Conservation (phyloP, 2,113 vertebrate species). For the Aythya baeri region DNA sequence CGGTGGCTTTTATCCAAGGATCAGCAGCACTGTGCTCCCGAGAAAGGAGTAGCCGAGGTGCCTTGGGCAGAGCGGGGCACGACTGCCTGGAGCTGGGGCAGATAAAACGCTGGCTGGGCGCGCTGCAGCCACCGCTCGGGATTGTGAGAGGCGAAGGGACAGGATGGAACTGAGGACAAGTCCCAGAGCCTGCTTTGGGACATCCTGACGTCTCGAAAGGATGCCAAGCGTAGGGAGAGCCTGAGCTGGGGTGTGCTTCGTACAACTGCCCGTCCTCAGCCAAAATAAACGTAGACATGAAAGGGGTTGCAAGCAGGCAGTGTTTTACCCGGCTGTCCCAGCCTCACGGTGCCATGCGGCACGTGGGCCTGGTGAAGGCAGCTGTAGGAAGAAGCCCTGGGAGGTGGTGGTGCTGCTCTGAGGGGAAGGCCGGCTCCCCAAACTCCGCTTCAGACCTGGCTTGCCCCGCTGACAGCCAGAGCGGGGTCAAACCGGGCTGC, state of each 20-base stretch:
- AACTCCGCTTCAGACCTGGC: neutral
- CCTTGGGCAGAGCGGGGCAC: neutral
- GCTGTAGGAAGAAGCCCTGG: neutral
- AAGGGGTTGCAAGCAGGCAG: neutral
- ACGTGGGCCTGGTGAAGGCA: neutral
- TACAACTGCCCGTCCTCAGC: neutral
- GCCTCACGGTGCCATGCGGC: neutral
- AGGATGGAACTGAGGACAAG: neutral
- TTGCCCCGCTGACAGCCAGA: neutral
- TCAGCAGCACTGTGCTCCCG: neutral
- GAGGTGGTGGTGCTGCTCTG: neutral
- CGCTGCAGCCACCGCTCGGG: neutral
- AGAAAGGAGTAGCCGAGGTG: neutral
- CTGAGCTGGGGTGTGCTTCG: fast-evolving
- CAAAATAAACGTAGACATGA: neutral
- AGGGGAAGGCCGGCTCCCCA: neutral
- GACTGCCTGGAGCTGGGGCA: neutral
- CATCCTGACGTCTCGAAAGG: neutral
- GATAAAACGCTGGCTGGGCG: neutral
- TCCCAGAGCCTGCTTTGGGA: neutral
- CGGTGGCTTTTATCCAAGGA: neutral
- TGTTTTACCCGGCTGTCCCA: neutral
- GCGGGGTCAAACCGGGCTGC: conserved; percentile 25
- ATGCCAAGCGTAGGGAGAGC: neutral
- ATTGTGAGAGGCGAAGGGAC: neutral